Evolutionary conservation across 2,113 vertebrate species (phyloP), one percentile per base, ranked within the genome.

Genomic region (Sander lucioperca): DNA sequence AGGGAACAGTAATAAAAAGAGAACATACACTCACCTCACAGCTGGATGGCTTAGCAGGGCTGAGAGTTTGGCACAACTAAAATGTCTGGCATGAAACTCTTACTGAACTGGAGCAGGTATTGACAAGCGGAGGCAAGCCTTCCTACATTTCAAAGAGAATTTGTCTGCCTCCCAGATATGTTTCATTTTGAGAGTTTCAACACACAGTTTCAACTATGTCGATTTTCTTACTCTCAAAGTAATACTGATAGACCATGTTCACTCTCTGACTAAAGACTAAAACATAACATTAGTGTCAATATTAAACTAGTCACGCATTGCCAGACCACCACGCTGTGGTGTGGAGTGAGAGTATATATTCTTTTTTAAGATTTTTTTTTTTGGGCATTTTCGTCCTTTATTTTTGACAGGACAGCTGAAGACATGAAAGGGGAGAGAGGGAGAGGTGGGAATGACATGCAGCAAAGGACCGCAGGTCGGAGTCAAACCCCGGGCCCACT

Each of bases 31-130:
- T 70, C 80, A 74, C 70, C 43, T 85, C 79, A 57, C 77, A 71
- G 84, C 82, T 79, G 85, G 66, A 71, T 54, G 50, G 80, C 74
- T 61, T 5, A 64, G 43, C 33, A 30, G 54, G 65, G 63, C 67
- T 12, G 63, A 27, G n/a, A 65, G 45, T 70, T 74, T 82, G 85
- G 79, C 77, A 69, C 71, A 56, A 72, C 43, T 76, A 47, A 88
- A 87, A 86, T 83, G 74, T 61, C 66, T 90, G 80, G 75, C 63
- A 72, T 71, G 78, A 87, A 77, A 59, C 14, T 72, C 45, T 27
- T 5, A 5, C 62, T 75, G 64, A 85, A 48, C 45, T 36, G 50
- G 45, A 80, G 76, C 83, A 82, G 72, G 84, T 71, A 86, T 61
- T 19, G 74, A 89, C 90, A 87, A 80, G 88, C 66, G 47, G 70